These are phyloP conservation scores for Mycetomoellerius zeteki DNA, from an alignment of 1,140 invertebrate species.

Conservation along the genomic window DNA sequence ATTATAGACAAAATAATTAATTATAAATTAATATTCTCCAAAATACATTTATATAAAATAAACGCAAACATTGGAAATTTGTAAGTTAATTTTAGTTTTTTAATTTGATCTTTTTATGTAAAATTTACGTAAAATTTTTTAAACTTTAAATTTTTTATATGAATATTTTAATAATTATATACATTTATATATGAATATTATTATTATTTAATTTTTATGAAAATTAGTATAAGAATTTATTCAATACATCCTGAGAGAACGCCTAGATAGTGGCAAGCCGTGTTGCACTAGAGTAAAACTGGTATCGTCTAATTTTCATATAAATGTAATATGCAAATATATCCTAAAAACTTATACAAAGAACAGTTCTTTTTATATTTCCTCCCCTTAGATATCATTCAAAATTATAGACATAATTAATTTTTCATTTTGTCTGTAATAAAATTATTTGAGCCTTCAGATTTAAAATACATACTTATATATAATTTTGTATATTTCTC, in stretches of 20 bases:
- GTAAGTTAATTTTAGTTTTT: no score
- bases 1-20: not conserved
- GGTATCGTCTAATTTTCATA: conserved; percentile 10
- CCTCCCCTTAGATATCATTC: not conserved
- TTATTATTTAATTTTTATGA: not conserved
- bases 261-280: conserved; percentile 31
- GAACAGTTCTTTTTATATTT: not conserved
- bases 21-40: not conserved
- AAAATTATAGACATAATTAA: not conserved
- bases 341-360: not conserved
- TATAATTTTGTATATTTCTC: not conserved
- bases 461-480: not conserved
- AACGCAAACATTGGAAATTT: not conserved
- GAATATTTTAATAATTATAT: no score
- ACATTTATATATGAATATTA: not conserved
- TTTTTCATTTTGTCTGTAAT: not conserved
- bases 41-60: not conserved
- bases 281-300: not conserved
- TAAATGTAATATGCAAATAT: not conserved
- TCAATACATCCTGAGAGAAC: not conserved
- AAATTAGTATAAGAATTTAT: not conserved
- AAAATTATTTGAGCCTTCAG: not conserved
- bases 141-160: no score
- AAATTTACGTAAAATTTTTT: no score
- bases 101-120: no score